Evolutionary conservation across 2,113 vertebrate genomes (phyloP).

Genomic region (Bothrops jararaca): DNA sequence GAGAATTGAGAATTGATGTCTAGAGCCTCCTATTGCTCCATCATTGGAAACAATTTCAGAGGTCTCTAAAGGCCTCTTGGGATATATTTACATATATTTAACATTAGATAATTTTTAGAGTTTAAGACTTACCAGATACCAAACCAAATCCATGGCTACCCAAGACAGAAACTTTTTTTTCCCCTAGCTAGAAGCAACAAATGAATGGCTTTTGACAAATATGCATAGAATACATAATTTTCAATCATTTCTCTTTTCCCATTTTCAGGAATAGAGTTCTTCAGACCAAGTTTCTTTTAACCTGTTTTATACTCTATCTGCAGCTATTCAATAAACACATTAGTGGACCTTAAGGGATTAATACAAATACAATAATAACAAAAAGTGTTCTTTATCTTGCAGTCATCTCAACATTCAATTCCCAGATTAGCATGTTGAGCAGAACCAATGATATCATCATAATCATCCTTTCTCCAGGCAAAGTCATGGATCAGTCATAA

Average conservation of each 20-base stretch:
- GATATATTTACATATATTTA: not conserved
- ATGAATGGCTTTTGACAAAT: not conserved
- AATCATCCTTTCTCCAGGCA: conserved; percentile 4
- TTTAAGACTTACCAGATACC: not conserved
- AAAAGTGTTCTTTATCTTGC: not conserved
- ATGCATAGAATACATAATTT: not conserved
- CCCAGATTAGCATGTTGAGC: not conserved
- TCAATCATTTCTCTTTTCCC: not conserved
- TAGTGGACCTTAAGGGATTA: not conserved
- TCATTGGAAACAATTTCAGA: not conserved
- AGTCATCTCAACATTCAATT: not conserved
- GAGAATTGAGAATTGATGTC: not conserved
- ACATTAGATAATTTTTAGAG: not conserved
- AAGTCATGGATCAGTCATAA: not conserved
- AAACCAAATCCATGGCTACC: not conserved
- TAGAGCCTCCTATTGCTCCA: not conserved
- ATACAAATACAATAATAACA: not conserved
- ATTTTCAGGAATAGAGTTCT: not conserved
- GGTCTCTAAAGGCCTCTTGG: not conserved
- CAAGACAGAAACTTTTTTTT: not conserved
- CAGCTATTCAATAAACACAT: not conserved
- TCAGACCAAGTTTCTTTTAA: not conserved
- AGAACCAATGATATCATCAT: not conserved
- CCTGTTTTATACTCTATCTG: not conserved
- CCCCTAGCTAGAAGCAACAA: not conserved